phyloP scores from a whole-genome alignment of 1,140 invertebrate genomes.

The Apocrypta bakeri region DNA sequence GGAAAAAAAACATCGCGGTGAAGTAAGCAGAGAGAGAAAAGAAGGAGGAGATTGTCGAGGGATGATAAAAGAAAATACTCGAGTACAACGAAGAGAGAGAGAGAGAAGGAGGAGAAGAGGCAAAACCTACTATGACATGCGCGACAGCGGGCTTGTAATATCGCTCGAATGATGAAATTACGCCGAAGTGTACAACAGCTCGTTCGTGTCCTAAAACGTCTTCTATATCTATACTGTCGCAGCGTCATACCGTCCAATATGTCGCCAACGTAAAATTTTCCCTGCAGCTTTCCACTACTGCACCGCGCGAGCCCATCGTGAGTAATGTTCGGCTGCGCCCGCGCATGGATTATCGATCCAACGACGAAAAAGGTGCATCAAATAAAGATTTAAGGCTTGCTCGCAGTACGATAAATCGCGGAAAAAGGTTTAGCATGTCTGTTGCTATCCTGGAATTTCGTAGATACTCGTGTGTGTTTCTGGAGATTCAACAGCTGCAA shows the following conservation, averaged over 20 bases:
- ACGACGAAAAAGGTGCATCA: slow-evolving; percentile 18
- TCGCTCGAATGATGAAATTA: slow-evolving; percentile 7
- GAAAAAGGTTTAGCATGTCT: neutral
- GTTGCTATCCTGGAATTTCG: neutral
- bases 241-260: neutral
- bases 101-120: neutral
- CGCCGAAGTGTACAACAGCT: neutral
- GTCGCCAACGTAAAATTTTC: neutral
- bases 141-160: neutral
- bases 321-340: slow-evolving; percentile 2
- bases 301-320: neutral
- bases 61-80: neutral
- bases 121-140: too few relatives aligned
- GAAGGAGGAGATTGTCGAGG: neutral
- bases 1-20: too few relatives aligned
- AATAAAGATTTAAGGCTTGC: slow-evolving; percentile 16
- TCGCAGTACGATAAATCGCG: neutral
- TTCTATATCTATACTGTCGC: neutral
- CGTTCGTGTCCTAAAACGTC: neutral
- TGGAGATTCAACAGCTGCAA: too few relatives aligned
- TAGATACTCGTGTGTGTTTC: too few relatives aligned
- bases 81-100: neutral
- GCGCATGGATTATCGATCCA: slow-evolving; percentile 18
- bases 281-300: neutral
- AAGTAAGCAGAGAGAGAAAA: neutral